phyloP scores from a whole-genome alignment of 2,797 vertebrate species.

The Glyptemys insculpta region DNA sequence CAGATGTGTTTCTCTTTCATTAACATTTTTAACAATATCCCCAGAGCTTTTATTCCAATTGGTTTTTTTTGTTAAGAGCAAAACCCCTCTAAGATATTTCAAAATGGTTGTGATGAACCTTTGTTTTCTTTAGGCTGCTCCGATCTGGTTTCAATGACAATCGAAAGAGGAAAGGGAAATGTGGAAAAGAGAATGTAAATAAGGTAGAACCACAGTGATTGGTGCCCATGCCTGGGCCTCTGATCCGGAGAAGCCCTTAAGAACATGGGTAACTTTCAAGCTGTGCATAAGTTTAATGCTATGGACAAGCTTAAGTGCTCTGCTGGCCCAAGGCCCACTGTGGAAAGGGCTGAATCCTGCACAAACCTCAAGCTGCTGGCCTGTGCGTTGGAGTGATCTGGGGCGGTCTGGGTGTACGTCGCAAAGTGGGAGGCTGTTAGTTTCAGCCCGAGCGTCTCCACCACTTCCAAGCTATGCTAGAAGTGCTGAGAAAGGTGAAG shows the following conservation, averaged over 20 bases:
- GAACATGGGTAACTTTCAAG: neutral
- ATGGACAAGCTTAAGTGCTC: neutral
- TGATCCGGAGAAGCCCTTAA: neutral
- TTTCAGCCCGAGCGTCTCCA: neutral
- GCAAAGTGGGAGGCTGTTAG: neutral
- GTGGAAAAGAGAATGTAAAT: neutral
- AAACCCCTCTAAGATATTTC: neutral
- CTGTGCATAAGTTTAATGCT: neutral
- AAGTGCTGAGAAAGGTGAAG: neutral
- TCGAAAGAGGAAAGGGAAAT: neutral
- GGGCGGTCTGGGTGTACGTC: neutral
- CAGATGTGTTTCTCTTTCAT: constrained; percentile 17
- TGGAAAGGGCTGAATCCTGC: neutral
- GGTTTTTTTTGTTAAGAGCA: neutral
- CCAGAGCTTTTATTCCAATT: neutral
- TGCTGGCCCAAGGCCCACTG: neutral
- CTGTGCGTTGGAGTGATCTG: neutral
- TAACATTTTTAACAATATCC: constrained; percentile 1
- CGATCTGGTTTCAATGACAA: neutral
- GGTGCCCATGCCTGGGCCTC: neutral
- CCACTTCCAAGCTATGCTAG: neutral
- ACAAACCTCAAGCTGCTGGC: neutral
- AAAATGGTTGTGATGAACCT: neutral
- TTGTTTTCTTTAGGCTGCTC: neutral
- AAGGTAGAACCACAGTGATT: neutral